Base-by-base conservation (phyloP, 2,797 vertebrate genomes). In the Helicolenus hilgendorfi region DNA sequence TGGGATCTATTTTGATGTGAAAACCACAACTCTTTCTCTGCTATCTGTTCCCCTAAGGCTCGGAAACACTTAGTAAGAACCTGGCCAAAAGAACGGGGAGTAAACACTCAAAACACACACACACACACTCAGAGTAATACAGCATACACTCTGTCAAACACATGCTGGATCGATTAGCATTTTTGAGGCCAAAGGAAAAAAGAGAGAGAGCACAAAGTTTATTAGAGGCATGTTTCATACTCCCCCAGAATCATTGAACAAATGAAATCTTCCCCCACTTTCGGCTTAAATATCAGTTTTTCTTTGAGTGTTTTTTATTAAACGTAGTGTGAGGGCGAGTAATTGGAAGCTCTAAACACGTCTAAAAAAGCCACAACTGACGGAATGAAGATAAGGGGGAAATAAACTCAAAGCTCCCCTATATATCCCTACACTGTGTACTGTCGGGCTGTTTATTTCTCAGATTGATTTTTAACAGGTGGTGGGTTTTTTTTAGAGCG, bases 151-250 rank as follows among this genome's bases (percentile, higher is more conserved):
- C 69, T 84, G 69, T 74, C 72, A 74, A 77, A 89, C 94, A 92
- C 94, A 96, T 92, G 89, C 82, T 91, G 94, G 81, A 94, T 89
- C 85, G 68, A 94, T 95, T 95, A 94, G 77, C 87, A 93, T 94
- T 90, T 90, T 86, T 92, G 89, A 89, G 90, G 87, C 86, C 5
- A 18, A 86, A 75, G 83, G 87, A 81, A 92, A 89, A 92, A 90
- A 91, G 70, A 83, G 71, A 85, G 84, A 86, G 82, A 87, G 83
- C 86, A 88, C 80, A 73, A 80, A 62, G 73, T 90, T 94, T 92
- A 93, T 93, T 87, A 81, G 83, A 93, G 81, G 31, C 83, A 89
- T 81, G 82, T 84, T 89, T 91, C 77, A 84, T 84, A 77, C 71
- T 85, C 59, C 72, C 68, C 70, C 45, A 53, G 87, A 91, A 91